Evolutionary conservation across 2,888 invertebrate genomes (phyloP), one percentile per base, ranked within the genome.

Genomic region (Amorpha juglandis): DNA sequence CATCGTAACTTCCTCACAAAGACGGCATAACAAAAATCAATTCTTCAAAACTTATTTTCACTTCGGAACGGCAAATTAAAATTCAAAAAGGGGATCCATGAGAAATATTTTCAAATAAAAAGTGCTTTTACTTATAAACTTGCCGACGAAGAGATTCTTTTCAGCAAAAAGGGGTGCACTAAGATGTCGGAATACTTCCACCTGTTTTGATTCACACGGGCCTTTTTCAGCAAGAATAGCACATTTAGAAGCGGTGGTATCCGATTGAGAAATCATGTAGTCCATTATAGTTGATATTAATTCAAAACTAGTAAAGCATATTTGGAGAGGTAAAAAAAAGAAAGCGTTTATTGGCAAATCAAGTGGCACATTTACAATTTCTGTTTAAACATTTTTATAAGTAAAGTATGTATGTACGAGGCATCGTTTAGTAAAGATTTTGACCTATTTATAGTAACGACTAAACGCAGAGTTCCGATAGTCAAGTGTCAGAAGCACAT

Each of bases 141-240:
- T 66, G 27, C 38, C 33, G 78, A 82, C 81, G 79, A 80, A 70
- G 73, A 77, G 82, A 83, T 82, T 77, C 83, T 84, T 81, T 73
- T 77, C 83, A 83, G 83, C 74, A 74, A 80, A 85, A 85, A 74
- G 74, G 83, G 81, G 78, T 77, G 68, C 74, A 69, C 14, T 72
- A 73, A 74, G 70, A 71, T 73, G 75, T 68, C 70, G 70, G 71
- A 51, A 67, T 68, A 65, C 35, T 33, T 45, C 38, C 87, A 86
- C 75, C 81, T 83, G 86, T 66, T 3, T 0, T 35, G 35, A 63
- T 75, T 87, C 86, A 66, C 87, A 86, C 81, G 80, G 70, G 74
- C 72, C 74, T 82, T 80, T 72, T 69, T 19, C 50, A 9, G 9
- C 3, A 71, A 76, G 69, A 63, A 67, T 70, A 67, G 38, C 67